phyloP scores from a whole-genome alignment of 1,140 invertebrate genomes.

The Hycleus phaleratus region DNA sequence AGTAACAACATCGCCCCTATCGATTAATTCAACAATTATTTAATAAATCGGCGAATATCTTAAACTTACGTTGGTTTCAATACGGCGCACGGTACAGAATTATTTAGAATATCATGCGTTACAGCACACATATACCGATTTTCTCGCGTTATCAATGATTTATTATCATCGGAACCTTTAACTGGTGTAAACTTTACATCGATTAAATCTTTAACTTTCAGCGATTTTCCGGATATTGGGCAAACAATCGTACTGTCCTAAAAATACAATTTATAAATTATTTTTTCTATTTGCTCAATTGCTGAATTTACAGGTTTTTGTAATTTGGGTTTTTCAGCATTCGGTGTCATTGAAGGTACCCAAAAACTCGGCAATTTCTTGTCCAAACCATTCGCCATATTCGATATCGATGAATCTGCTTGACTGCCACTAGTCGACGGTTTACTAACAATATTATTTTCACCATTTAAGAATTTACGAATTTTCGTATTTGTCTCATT shows the following conservation, averaged over 20 bases:
- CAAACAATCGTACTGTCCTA: slow-evolving; percentile 83
- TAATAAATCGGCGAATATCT: slow-evolving; percentile 3
- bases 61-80: slow-evolving; percentile 76
- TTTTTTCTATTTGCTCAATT: too few species aligned
- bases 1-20: slow-evolving; percentile 90
- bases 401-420: slow-evolving; percentile 57
- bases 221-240: slow-evolving; percentile 82
- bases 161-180: slow-evolving; percentile 76
- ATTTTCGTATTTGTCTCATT: slow-evolving; percentile 65
- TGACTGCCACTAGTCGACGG: slow-evolving; percentile 41
- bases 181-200: slow-evolving; percentile 89
- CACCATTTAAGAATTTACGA: slow-evolving; percentile 67
- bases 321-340: slow-evolving; percentile 61
- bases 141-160: slow-evolving; percentile 72
- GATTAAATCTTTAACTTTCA: slow-evolving; percentile 91
- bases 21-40: slow-evolving; percentile 24
- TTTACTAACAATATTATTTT: slow-evolving; percentile 61
- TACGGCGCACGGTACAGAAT: slow-evolving; percentile 89
- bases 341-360: slow-evolving; percentile 91
- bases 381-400: slow-evolving; percentile 58
- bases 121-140: slow-evolving; percentile 96
- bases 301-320: slow-evolving; percentile 66
- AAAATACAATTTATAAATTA: slow-evolving; percentile 26
- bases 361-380: slow-evolving; percentile 93
- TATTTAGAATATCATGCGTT: slow-evolving; percentile 91